Evolutionary conservation across 2,797 vertebrate genomes (phyloP).

Genomic region (Lepus townsendii): DNA sequence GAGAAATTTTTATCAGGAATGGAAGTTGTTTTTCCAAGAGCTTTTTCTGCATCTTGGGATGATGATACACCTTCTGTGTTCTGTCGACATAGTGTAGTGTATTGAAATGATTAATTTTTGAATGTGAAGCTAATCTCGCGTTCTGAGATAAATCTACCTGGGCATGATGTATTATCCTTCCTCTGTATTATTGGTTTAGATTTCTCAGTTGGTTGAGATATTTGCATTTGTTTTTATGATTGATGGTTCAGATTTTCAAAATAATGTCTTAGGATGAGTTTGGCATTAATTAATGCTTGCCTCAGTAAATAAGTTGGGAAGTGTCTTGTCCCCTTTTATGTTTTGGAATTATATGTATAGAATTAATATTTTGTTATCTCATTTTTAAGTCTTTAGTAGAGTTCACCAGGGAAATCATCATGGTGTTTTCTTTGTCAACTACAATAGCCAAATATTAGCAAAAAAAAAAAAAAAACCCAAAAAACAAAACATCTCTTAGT

Average conservation of each 20-base stretch:
- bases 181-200: neutral
- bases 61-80: neutral
- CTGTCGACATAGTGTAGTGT: neutral
- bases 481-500: neutral
- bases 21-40: neutral
- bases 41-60: neutral
- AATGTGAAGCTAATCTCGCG: neutral
- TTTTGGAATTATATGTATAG: neutral
- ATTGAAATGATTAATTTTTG: neutral
- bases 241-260: neutral
- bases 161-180: neutral
- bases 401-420: neutral
- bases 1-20: neutral
- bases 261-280: neutral
- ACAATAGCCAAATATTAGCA: neutral
- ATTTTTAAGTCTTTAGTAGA: neutral
- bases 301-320: neutral
- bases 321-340: neutral
- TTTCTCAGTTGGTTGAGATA: neutral
- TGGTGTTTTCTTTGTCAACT: neutral
- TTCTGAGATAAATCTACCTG: neutral
- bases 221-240: neutral
- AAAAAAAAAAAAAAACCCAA: neutral
- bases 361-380: neutral
- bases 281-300: neutral